Percentiles rank a stretch among this genome's conserved stretches.
Evolutionary conservation across 2,888 invertebrate genomes (phyloP).

Genomic region (Sericinus montela): DNA sequence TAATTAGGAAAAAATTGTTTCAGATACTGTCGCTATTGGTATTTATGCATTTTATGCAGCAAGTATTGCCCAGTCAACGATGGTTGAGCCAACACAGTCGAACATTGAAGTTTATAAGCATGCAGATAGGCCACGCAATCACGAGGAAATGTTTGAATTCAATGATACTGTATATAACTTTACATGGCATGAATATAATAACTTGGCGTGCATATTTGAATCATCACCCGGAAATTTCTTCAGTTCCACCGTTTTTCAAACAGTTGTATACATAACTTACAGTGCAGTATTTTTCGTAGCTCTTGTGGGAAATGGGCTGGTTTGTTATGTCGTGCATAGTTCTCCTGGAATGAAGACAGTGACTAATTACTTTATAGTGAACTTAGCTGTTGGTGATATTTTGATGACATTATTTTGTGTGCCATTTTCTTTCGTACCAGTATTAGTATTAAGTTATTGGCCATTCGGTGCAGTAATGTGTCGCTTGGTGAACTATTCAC

Average conservation of each 20-base stretch:
- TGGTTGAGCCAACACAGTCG: conserved; percentile 1
- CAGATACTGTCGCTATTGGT: background rate
- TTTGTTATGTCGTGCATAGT: conserved; percentile 92
- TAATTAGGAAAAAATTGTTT: conserved; percentile 1
- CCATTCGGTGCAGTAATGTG: conserved; percentile 91
- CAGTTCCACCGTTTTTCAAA: conserved; percentile 77
- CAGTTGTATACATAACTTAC: conserved; percentile 84
- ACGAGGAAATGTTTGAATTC: background rate
- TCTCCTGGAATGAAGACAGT: conserved; percentile 93
- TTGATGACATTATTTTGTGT: conserved; percentile 94
- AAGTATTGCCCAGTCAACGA: background rate
- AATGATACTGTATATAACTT: conserved; percentile 1
- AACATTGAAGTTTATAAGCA: background rate
- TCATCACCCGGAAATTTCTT: conserved; percentile 36
- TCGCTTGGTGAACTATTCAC: conserved; percentile 89
- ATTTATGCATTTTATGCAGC: too few relatives aligned
- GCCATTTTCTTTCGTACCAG: conserved; percentile 92
- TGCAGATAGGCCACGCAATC: background rate
- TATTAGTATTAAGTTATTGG: conserved; percentile 90
- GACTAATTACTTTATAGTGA: conserved; percentile 94
- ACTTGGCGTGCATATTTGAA: conserved; percentile 7
- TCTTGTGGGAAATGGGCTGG: conserved; percentile 85
- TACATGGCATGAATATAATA: conserved; percentile 2
- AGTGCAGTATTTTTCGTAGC: conserved; percentile 84
- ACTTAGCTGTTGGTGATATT: conserved; percentile 93